These are phyloP conservation scores for Dasyurus viverrinus DNA, from an alignment of 2,113 vertebrate genomes.

Conservation along the genomic window DNA sequence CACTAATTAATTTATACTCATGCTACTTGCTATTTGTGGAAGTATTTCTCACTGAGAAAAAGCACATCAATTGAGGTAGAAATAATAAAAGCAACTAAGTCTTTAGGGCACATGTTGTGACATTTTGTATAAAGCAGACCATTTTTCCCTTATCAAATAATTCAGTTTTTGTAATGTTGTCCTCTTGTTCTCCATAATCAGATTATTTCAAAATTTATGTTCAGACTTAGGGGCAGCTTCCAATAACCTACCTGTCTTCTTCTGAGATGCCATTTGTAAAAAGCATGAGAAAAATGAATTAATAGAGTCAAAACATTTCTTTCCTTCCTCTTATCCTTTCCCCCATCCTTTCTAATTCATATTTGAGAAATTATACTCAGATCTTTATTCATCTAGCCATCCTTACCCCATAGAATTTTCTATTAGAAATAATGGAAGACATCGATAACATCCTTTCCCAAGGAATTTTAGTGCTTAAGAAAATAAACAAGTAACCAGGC, in stretches of 20 bases:
- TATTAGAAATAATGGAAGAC: not conserved
- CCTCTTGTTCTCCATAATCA: slow-evolving; percentile 33
- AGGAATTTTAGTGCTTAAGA: slow-evolving; percentile 75
- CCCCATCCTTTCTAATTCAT: slow-evolving; percentile 8
- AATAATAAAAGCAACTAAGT: not conserved
- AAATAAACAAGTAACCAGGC: slow-evolving; percentile 83
- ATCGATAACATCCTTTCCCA: not conserved
- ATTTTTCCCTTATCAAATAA: slow-evolving; percentile 35
- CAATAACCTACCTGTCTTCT: slow-evolving; percentile 43
- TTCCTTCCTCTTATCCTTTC: slow-evolving; percentile 21
- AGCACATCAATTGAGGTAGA: not conserved
- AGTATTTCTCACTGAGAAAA: not conserved
- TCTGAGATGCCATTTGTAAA: slow-evolving; percentile 56
- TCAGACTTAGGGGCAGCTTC: not conserved
- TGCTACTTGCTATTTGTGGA: not conserved
- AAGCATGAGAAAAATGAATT: slow-evolving; percentile 39
- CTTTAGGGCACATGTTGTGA: slow-evolving; percentile 67
- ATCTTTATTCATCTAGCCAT: not conserved
- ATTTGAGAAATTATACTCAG: not conserved
- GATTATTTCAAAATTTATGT: slow-evolving; percentile 44
- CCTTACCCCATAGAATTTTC: not conserved
- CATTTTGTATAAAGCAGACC: slow-evolving; percentile 61
- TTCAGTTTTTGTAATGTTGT: slow-evolving; percentile 54
- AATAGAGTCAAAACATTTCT: slow-evolving; percentile 47
- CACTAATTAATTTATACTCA: slow-evolving; percentile 23